Evolutionary conservation across 2,113 vertebrate species (phyloP).

Genomic region (Nematolebias whitei): DNA sequence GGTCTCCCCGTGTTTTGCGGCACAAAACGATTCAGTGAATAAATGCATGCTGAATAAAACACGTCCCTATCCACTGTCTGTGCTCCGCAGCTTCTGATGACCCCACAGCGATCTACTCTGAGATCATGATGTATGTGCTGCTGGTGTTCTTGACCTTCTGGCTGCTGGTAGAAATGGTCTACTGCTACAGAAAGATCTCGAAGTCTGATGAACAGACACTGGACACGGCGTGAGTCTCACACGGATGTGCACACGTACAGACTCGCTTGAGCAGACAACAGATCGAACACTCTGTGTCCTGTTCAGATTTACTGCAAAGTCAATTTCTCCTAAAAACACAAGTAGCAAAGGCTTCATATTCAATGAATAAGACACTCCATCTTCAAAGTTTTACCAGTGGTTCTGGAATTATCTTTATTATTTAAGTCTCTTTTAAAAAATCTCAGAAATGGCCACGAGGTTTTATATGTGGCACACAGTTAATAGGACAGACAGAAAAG

Average conservation of each 20-base stretch:
- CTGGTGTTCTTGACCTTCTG: conserved; percentile 95
- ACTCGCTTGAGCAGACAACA: background rate
- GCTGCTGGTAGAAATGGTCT: conserved; percentile 96
- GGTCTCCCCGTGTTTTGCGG: conserved; percentile 5
- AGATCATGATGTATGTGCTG: conserved; percentile 98
- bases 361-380: background rate
- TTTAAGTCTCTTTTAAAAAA: conserved; percentile 16
- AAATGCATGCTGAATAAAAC: conserved; percentile 50
- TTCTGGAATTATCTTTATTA: background rate
- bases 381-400: background rate
- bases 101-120: conserved; percentile 88
- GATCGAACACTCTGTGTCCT: background rate
- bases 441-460: conserved; percentile 2
- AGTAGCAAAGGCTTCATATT: background rate
- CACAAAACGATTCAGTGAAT: conserved; percentile 2
- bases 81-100: conserved; percentile 83
- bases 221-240: conserved; percentile 90
- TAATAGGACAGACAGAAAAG: conserved; percentile 1
- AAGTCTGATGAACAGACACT: conserved; percentile 91
- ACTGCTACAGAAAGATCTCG: conserved; percentile 98
- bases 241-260: conserved; percentile 1
- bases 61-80: conserved; percentile 41
- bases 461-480: conserved; percentile 11
- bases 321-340: background rate
- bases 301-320: conserved; percentile 2